These are phyloP conservation scores for Lasioglossum marginatum DNA, from an alignment of 2,888 invertebrate species.

Conservation along the genomic window DNA sequence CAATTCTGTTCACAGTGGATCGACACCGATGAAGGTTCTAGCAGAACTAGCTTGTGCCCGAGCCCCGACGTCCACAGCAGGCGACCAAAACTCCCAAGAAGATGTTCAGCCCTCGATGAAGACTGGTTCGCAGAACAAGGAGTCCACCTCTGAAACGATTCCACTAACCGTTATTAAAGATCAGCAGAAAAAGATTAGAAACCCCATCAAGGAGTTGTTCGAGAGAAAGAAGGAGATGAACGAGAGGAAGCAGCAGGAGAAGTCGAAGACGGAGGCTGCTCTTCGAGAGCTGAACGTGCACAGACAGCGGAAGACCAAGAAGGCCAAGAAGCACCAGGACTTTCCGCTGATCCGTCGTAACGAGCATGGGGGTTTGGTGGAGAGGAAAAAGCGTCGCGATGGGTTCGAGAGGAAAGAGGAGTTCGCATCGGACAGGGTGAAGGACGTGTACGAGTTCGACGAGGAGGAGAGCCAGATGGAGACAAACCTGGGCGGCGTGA, in stretches of 20 bases:
- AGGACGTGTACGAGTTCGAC: constrained; percentile 83
- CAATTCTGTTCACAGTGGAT: constrained; percentile 75
- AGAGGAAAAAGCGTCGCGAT: constrained; percentile 80
- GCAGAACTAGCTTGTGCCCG: constrained; percentile 83
- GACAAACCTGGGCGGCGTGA: constrained; percentile 67
- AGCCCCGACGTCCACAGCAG: constrained; percentile 78
- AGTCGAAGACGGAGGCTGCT: constrained; percentile 65
- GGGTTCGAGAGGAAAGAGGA: constrained; percentile 71
- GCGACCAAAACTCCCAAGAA: constrained; percentile 45
- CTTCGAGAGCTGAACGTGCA: constrained; percentile 67
- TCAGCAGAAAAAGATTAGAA: constrained; percentile 74
- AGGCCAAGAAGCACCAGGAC: constrained; percentile 74
- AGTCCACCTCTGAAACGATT: constrained; percentile 16
- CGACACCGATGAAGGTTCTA: constrained; percentile 82
- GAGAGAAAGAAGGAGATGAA: constrained; percentile 81
- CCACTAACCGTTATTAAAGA: constrained; percentile 47
- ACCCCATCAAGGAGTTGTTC: constrained; percentile 82
- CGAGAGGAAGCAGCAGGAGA: constrained; percentile 78
- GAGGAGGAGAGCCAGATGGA: constrained; percentile 81
- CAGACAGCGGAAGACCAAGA: constrained; percentile 77
- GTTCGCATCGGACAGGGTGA: constrained; percentile 68
- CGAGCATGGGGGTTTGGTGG: constrained; percentile 77
- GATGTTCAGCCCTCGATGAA: constrained; percentile 39
- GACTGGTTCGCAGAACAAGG: constrained; percentile 23
- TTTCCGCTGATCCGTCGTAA: constrained; percentile 79